A percentile compares a stretch with the other conserved stretches of the same genome.
These are phyloP conservation scores for Melanocharis versteri DNA, from an alignment of 2,113 vertebrate species.

Conservation along the genomic window DNA sequence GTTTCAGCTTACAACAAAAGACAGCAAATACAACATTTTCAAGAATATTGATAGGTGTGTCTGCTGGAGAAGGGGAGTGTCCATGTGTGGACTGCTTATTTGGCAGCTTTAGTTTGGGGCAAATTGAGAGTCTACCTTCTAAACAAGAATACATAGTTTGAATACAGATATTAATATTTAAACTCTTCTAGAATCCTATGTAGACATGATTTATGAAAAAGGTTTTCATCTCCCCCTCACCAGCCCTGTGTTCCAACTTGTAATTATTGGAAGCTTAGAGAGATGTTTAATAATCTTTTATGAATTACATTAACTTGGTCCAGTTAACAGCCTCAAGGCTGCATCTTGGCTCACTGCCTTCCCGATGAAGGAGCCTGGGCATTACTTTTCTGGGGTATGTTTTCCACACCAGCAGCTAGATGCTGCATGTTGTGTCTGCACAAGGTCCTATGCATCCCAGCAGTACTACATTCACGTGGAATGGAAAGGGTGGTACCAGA, in stretches of 20 bases:
- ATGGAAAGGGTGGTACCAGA: background rate
- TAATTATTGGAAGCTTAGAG: background rate
- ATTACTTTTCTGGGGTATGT: background rate
- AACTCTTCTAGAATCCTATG: background rate
- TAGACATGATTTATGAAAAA: background rate
- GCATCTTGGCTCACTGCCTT: background rate
- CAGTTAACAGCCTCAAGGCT: background rate
- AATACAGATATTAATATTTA: background rate
- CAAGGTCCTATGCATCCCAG: background rate
- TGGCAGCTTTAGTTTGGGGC: background rate
- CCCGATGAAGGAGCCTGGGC: background rate
- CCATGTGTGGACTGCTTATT: background rate
- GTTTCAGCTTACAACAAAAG: constrained; percentile 90
- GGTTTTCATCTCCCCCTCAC: background rate
- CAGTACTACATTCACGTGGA: background rate
- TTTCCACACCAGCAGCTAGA: background rate
- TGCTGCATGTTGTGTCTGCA: background rate
- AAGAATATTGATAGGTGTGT: constrained; percentile 91
- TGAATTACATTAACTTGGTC: background rate
- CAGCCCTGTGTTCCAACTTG: background rate
- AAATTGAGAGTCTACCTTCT: background rate
- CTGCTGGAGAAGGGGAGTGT: background rate
- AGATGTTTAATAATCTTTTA: background rate
- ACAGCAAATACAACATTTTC: constrained; percentile 93
- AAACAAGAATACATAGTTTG: background rate